These are phyloP conservation scores for Dendrolimus kikuchii DNA, from an alignment of 1,140 invertebrate genomes.

Conservation along the genomic window DNA sequence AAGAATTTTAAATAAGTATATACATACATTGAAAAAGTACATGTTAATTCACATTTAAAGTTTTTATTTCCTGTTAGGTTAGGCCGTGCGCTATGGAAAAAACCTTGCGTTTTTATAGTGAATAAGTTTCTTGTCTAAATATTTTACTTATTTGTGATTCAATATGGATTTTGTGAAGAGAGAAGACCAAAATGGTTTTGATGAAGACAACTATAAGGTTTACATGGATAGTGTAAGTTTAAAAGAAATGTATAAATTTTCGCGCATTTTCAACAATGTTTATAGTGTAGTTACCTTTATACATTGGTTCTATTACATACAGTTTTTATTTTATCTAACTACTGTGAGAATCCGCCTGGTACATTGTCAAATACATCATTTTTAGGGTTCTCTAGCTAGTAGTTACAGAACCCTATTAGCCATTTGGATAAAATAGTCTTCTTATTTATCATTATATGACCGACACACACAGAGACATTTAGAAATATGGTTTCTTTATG, in stretches of 20 bases:
- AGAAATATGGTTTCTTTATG: too few species aligned
- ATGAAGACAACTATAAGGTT: conserved; percentile 51
- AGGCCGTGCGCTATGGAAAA: conserved; percentile 35
- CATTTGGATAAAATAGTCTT: too few species aligned
- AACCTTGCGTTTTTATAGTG: conserved; percentile 12
- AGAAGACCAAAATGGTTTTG: conserved; percentile 49
- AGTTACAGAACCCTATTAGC: too few species aligned
- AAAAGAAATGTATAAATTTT: conserved; percentile 11
- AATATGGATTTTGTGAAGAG: conserved; percentile 63
- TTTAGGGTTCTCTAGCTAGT: too few species aligned
- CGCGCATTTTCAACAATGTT: not conserved
- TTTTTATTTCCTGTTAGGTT: conserved; percentile 42
- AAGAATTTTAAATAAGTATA: too few species aligned
- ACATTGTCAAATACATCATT: too few species aligned
- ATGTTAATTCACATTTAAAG: conserved; percentile 29
- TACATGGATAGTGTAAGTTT: conserved; percentile 54
- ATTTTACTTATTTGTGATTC: conserved; percentile 4
- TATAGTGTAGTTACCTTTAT: not conserved
- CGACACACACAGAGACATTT: too few species aligned
- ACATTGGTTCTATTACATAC: too few species aligned
- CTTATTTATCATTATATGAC: too few species aligned
- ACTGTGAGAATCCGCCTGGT: too few species aligned
- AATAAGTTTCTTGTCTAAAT: conserved; percentile 12
- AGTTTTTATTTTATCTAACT: too few species aligned
- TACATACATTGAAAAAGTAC: conserved; percentile 12